phyloP scores from a whole-genome alignment of 2,113 vertebrate genomes.

The Aleadryas rufinucha region DNA sequence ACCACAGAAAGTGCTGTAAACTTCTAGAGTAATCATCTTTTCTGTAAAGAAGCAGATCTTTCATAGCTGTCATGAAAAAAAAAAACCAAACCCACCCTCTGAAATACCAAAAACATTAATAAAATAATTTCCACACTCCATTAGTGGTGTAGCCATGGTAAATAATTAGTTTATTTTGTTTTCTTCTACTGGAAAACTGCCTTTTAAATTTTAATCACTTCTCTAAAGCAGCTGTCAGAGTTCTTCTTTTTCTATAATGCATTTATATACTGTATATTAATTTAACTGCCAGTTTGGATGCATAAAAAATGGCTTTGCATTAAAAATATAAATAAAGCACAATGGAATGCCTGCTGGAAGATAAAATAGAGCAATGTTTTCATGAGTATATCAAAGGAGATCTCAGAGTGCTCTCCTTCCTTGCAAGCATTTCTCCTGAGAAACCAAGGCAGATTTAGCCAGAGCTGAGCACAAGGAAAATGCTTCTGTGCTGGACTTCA shows the following conservation, averaged over 20 bases:
- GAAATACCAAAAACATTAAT: slow-evolving; percentile 38
- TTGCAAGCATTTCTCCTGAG: neutral
- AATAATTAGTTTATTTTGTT: slow-evolving; percentile 63
- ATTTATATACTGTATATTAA: slow-evolving; percentile 39
- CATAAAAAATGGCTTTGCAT: neutral
- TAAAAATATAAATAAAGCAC: slow-evolving; percentile 41
- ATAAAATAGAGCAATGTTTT: neutral
- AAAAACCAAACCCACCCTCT: neutral
- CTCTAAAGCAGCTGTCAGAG: slow-evolving; percentile 33
- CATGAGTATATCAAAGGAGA: neutral
- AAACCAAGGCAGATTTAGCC: neutral
- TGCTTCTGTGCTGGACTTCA: neutral
- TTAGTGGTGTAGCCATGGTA: slow-evolving; percentile 49
- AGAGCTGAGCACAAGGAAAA: neutral
- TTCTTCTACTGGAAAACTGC: slow-evolving; percentile 37
- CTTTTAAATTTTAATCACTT: slow-evolving; percentile 64
- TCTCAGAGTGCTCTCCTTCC: neutral
- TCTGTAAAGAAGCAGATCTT: neutral
- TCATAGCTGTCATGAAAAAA: neutral
- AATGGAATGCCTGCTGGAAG: neutral
- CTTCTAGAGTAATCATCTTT: neutral
- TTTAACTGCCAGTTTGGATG: slow-evolving; percentile 10
- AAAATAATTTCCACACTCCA: slow-evolving; percentile 50
- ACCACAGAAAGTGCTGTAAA: neutral
- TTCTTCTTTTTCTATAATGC: neutral